These are phyloP conservation scores for Pilophorus perplexus DNA, from an alignment of 2,888 invertebrate species.

Conservation along the genomic window DNA sequence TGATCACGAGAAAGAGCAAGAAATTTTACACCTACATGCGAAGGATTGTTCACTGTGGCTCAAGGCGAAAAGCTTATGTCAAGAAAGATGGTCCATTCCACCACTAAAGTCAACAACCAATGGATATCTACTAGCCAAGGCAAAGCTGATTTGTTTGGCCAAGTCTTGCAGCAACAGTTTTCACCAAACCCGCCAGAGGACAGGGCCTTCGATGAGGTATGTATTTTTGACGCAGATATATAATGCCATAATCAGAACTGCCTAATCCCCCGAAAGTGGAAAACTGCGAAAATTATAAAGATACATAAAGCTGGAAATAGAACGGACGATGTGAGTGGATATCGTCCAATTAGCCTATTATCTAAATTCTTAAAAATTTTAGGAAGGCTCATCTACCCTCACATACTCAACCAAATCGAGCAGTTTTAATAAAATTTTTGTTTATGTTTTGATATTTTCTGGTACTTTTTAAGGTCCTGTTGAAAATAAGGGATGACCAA, in stretches of 20 bases:
- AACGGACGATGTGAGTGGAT: conserved; percentile 14
- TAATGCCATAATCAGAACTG: conserved; percentile 8
- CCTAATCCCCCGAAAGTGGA: conserved; percentile 5
- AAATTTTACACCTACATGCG: background rate
- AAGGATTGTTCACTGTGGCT: conserved; percentile 16
- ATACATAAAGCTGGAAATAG: conserved; percentile 5
- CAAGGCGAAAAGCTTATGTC: background rate
- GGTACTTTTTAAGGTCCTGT: too few relatives aligned
- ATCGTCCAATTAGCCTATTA: too few relatives aligned
- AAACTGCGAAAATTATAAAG: conserved; percentile 1
- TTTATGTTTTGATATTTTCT: too few relatives aligned
- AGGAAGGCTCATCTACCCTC: too few relatives aligned
- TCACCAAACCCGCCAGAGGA: background rate
- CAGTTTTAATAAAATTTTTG: too few relatives aligned
- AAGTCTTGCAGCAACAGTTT: too few relatives aligned
- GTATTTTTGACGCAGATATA: background rate
- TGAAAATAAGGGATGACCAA: too few relatives aligned
- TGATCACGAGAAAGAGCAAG: too few relatives aligned
- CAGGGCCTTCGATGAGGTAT: background rate
- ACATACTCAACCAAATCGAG: too few relatives aligned
- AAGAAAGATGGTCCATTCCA: background rate
- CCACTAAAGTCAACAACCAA: background rate
- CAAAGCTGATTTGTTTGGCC: conserved; percentile 4
- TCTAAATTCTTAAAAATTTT: too few relatives aligned
- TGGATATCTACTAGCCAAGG: background rate